Base-by-base conservation (phyloP, 2,797 vertebrate genomes). In the Alectoris magna region DNA sequence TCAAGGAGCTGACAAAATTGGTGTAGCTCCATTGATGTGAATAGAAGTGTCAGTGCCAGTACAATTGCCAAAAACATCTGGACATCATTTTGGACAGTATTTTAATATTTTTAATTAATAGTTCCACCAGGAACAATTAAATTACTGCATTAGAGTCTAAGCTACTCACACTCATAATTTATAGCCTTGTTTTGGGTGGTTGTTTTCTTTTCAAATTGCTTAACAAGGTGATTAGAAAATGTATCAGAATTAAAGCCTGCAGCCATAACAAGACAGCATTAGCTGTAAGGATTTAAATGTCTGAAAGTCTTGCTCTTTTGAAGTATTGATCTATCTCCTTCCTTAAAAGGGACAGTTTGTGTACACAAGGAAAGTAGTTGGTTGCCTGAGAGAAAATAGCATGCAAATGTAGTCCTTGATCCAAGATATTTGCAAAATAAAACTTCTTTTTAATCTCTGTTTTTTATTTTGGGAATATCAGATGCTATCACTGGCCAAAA, bases 201-300 rank as follows among this genome's bases (percentile, higher is more conserved):
- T 63, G 43, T 67, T 91, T 90, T 5, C 2, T 26, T 95, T 95
- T 86, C 69, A 71, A 90, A 56, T 53, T 88, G 16, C 19, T 87
- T 49, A 86, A 60, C 78, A 90, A 43, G 88, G 62, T 43, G 23
- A 79, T 82, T 70, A 82, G 88, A 93, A 62, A 84, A 88, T 9
- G 46, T 62, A 14, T 86, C 55, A 84, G 49, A 78, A 66, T 84
- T 70, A 74, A 89, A 81, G 29, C 34, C 43, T 72, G 63, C 29
- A 84, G 67, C 46, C 48, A 75, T 78, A 88, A 56, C 26, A 78
- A 64, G 14, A 60, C 31, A 19, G 11, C 53, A 31, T 55, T 64
- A 68, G 26, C 31, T 87, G 26, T 21, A 71, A 60, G 68, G 46
- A 70, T 89, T 73, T 86, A 78, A 53, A 60, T 51, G 24, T 56